Conservation (phyloP, 92 coral and sea anemone species). For the Phenganax subtilis region DNA sequence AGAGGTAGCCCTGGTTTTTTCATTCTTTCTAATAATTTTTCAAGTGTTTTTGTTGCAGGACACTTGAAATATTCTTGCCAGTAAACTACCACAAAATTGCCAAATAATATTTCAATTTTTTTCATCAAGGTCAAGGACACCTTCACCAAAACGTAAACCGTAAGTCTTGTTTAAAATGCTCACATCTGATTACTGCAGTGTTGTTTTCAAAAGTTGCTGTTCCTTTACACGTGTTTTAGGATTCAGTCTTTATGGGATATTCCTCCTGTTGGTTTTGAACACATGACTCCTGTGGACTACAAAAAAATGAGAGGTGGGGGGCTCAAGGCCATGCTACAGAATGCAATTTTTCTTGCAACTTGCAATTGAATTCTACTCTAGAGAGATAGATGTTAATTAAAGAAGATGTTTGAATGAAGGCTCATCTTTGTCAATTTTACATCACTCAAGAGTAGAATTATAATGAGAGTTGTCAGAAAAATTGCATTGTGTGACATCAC, state of each 20-base stretch:
- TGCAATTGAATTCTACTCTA: no score
- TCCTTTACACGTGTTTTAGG: neutral
- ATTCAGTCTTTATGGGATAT: conserved; percentile 93
- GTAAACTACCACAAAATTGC: neutral
- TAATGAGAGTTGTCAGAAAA: no score
- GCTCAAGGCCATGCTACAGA: neutral
- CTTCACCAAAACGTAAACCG: conserved; percentile 31
- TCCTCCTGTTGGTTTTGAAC: conserved; percentile 94
- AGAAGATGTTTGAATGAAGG: no score
- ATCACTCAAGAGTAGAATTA: no score
- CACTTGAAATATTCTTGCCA: no score
- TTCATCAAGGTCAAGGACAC: conserved; percentile 22
- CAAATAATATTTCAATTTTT: neutral
- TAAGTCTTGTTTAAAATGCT: conserved; percentile 22
- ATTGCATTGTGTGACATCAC: no score
- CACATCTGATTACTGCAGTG: conserved; percentile 13
- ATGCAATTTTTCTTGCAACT: neutral
- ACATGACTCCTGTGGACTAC: conserved; percentile 70
- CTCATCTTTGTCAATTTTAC: no score
- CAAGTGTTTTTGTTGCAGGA: no score
- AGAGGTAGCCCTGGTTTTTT: neutral
- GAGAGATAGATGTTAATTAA: no score
- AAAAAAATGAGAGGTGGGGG: conserved; percentile 85
- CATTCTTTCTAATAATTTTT: no score
- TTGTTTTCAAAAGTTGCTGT: neutral